Base-by-base conservation (phyloP, 2,888 invertebrate genomes). In the Apeira syringaria region DNA sequence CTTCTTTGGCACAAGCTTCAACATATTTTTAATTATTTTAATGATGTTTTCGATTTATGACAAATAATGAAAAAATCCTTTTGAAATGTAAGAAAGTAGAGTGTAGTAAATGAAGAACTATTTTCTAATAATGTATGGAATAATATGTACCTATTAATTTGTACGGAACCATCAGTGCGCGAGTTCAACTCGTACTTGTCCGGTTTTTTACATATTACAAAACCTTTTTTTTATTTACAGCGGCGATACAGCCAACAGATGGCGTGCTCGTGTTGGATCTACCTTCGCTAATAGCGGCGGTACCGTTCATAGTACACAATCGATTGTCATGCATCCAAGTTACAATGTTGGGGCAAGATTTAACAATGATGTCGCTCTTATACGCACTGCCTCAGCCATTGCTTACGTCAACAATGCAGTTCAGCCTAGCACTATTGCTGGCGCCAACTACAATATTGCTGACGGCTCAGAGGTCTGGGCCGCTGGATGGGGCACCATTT, bases 401-500 rank as follows among this genome's bases (percentile, higher is more conserved):
- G 30, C 4, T 0, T 61, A 33, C 11, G 13, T 53, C 2, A 63
- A 43, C 18, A 63, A 54, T 18, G 46, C 44, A 1, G 59, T 68
- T 0, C 56, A 49, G 0, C 34, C 71, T 0, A 67, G 28, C 3
- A 17, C 26, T 2, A 69, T 87, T 10, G 67, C 72, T 12, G 64
- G 75, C 0, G 15, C 69, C 4, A 68, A 59, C 24, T 70, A 70
- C 42, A 61, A 68, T 28, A 53, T 78, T 3, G 63, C 50, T 2
- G 74, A 69, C 12, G 69, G 79, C 40, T 64, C 65, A 24, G 52
- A 54, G 2, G 77, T 81, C 1, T 71, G 77, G 63, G 77, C 84
- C 8, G 65, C 73, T 22, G 90, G 90, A 47, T 89, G 85, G 86
- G 85, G 87, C n/a, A 38, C 45, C 0, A 72, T 58, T 26, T 52